Percentiles rank a stretch among this genome's conserved stretches.
Conservation (phyloP, 2,113 vertebrate species). For the Irena cyanogastra region DNA sequence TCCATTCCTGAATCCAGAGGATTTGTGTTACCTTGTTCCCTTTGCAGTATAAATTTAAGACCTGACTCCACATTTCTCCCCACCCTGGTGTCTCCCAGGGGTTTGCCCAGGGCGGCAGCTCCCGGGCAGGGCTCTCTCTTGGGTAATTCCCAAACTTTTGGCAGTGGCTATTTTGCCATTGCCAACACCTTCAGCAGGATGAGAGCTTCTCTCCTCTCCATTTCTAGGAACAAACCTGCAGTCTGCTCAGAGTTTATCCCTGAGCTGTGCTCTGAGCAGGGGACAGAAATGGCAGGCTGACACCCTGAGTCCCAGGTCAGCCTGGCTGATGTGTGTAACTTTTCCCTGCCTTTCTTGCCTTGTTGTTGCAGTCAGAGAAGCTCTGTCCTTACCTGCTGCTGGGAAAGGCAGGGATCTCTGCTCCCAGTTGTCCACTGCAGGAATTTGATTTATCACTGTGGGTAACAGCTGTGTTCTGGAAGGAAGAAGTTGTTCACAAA, state of each 20-base stretch:
- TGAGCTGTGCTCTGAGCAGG: neutral
- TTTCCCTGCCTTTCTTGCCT: neutral
- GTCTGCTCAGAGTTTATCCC: neutral
- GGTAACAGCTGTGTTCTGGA: neutral
- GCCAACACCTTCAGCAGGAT: neutral
- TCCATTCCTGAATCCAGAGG: neutral
- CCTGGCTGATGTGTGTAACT: neutral
- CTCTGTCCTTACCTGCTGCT: neutral
- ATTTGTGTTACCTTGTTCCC: neutral
- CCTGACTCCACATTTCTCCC: neutral
- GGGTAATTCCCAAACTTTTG: neutral
- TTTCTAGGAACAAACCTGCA: neutral
- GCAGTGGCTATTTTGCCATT: neutral
- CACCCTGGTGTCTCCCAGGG: neutral
- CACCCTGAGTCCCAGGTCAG: neutral
- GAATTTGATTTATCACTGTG: neutral
- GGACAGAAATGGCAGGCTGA: neutral
- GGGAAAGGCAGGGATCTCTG: neutral
- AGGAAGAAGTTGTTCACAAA: neutral
- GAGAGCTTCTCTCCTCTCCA: neutral
- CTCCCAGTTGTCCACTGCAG: neutral
- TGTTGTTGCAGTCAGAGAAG: neutral
- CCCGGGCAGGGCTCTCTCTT: fast-evolving
- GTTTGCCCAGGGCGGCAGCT: neutral
- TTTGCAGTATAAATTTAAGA: neutral